Base-by-base conservation (phyloP, 2,113 vertebrate genomes). In the Gasterosteus aculeatus region DNA sequence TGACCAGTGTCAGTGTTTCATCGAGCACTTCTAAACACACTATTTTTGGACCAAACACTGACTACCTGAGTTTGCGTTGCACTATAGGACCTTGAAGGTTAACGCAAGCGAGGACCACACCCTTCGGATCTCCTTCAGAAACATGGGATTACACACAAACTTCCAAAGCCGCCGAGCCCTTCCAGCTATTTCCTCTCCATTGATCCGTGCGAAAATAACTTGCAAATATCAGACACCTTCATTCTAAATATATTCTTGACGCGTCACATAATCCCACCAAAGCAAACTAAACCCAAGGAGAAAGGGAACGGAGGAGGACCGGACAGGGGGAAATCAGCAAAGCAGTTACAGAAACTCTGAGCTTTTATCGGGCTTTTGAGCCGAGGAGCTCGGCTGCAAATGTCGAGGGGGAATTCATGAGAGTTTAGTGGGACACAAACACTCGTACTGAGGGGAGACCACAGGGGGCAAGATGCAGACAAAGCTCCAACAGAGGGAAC, bases 1-100 rank as follows among this genome's bases (percentile, higher is more conserved):
- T 38, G 39, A 79, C 4, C 62, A 72, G 53, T 54, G n/a, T 18
- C 72, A 57, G 31, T 86, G 85, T 88, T 91, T 86, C 83, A 84
- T 67, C 8, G 41, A 78, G 57, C 19, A 14, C 67, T 66, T 64
- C 59, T n/a, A 71, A 78, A 84, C 22, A 69, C 51, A 60, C 64
- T 84, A 88, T 80, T 81, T 80, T 42, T 54, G 62, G 72, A 62
- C 8, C 2, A 5, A 69, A 80, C 42, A n/a, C 77, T 65, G 62
- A 66, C 57, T 35, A 33, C 3, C 60, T 33, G 29, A 19, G 35
- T 56, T 22, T 16, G 47, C 44, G 47, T 67, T 38, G 49, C 29
- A 35, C 33, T 44, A 51, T 10, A 53, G 19, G 4, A 65, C 31
- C 7, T 19, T n/a, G 35, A 53, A 44, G 54, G 35, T 49, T 74